phyloP scores from a whole-genome alignment of 1,140 invertebrate species.

The Calliphora vicina region DNA sequence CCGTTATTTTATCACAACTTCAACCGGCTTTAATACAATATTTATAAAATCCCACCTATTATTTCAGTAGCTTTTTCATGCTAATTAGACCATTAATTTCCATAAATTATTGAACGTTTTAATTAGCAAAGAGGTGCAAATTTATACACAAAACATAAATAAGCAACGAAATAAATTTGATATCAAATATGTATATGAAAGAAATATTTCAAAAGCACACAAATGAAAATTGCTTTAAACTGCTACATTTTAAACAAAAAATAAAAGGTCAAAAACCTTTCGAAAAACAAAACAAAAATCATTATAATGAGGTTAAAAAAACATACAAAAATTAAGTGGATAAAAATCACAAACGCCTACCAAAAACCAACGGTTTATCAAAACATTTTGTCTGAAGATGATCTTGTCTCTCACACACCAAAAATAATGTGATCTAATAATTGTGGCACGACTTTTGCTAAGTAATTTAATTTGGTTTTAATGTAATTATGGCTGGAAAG shows the following conservation, averaged over 20 bases:
- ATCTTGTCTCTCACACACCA: not conserved
- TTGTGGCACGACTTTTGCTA: not conserved
- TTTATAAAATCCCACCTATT: not conserved
- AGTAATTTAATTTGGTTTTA: not conserved
- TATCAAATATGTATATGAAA: not conserved
- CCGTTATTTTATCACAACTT: not conserved
- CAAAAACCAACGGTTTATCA: not conserved
- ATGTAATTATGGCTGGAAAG: not conserved
- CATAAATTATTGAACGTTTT: not conserved
- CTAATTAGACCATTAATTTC: slow-evolving; percentile 3
- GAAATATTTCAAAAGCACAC: not conserved
- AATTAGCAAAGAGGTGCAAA: slow-evolving; percentile 14
- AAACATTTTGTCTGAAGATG: not conserved
- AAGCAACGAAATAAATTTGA: too few relatives aligned
- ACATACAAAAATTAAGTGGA: not conserved
- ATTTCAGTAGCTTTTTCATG: not conserved
- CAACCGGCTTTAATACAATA: not conserved
- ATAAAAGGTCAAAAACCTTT: slow-evolving; percentile 14
- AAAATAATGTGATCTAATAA: not conserved
- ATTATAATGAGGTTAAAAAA: not conserved
- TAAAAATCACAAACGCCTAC: not conserved
- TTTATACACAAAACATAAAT: not conserved
- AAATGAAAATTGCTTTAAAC: not conserved
- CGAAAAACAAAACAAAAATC: not conserved
- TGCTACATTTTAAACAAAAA: not conserved